Percentiles rank a stretch among this genome's conserved stretches.
Evolutionary conservation across 2,797 vertebrate species (phyloP).

Genomic region (Threskiornis aethiopicus): DNA sequence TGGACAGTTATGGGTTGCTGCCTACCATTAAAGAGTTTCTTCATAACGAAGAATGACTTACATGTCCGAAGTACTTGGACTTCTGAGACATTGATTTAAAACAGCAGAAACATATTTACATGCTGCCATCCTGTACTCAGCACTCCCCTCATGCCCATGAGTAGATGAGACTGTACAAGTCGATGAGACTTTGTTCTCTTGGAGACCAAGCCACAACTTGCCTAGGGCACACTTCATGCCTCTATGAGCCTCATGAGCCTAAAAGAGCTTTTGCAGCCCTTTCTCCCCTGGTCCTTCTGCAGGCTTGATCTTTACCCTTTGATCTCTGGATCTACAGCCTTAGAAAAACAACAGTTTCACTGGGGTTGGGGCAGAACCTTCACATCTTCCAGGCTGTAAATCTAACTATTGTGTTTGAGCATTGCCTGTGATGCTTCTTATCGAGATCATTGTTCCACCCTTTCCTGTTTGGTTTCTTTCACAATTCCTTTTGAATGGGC

Average conservation of each 20-base stretch:
- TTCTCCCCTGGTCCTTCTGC: not conserved
- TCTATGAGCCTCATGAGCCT: not conserved
- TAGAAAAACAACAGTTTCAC: constrained; percentile 45
- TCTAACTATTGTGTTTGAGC: constrained; percentile 62
- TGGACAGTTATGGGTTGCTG: not conserved
- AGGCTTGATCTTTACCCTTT: constrained; percentile 50
- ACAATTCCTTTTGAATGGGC: constrained; percentile 61
- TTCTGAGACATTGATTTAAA: not conserved
- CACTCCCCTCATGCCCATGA: not conserved
- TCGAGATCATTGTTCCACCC: constrained; percentile 62
- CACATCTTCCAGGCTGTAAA: constrained; percentile 59
- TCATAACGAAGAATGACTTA: not conserved
- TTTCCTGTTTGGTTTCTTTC: constrained; percentile 69
- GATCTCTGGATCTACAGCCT: constrained; percentile 41
- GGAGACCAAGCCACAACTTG: not conserved
- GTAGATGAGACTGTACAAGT: not conserved
- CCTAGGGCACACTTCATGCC: not conserved
- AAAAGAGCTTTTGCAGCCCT: not conserved
- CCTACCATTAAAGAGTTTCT: not conserved
- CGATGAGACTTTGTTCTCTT: not conserved
- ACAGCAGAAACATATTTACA: not conserved
- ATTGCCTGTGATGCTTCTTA: constrained; percentile 57
- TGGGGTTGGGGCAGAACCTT: not conserved
- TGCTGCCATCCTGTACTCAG: not conserved
- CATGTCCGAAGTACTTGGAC: not conserved